Evolutionary conservation across 2,888 invertebrate species (phyloP).

Genomic region (Leucoma salicis): DNA sequence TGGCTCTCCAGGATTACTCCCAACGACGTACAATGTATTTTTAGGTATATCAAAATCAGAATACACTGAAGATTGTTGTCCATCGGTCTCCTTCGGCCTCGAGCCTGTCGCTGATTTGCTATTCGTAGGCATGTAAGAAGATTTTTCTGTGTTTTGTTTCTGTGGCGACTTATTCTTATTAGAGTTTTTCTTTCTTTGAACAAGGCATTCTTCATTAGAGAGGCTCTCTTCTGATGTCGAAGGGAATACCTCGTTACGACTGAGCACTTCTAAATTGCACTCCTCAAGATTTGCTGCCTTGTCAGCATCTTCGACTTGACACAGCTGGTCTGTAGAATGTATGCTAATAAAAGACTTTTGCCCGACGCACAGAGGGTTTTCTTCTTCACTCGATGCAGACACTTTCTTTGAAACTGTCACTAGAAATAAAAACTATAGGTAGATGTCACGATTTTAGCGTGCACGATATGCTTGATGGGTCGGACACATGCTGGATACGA

Average conservation of each 20-base stretch:
- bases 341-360: slow-evolving; percentile 77
- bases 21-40: slow-evolving; percentile 70
- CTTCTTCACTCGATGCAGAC: slow-evolving; percentile 49
- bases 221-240: slow-evolving; percentile 76
- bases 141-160: slow-evolving; percentile 43
- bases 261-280: slow-evolving; percentile 72
- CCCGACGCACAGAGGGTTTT: slow-evolving; percentile 48
- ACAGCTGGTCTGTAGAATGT: slow-evolving; percentile 74
- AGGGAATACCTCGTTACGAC: slow-evolving; percentile 72
- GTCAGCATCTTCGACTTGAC: slow-evolving; percentile 57
- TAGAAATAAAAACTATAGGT: slow-evolving; percentile 35
- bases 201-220: slow-evolving; percentile 59
- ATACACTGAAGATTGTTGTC: slow-evolving; percentile 55
- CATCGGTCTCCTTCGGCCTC: slow-evolving; percentile 49
- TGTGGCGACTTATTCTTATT: slow-evolving; percentile 40
- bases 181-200: slow-evolving; percentile 46
- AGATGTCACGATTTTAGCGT: too few relatives aligned
- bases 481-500: too few relatives aligned
- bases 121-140: slow-evolving; percentile 64
- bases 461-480: too few relatives aligned
- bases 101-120: slow-evolving; percentile 69
- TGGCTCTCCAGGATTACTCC: slow-evolving; percentile 75
- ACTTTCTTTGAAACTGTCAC: slow-evolving; percentile 70
- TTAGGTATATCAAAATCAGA: slow-evolving; percentile 73
- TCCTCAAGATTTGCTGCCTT: slow-evolving; percentile 56